Base-by-base conservation (phyloP, 2,888 invertebrate species). In the Hemaris fuciformis region DNA sequence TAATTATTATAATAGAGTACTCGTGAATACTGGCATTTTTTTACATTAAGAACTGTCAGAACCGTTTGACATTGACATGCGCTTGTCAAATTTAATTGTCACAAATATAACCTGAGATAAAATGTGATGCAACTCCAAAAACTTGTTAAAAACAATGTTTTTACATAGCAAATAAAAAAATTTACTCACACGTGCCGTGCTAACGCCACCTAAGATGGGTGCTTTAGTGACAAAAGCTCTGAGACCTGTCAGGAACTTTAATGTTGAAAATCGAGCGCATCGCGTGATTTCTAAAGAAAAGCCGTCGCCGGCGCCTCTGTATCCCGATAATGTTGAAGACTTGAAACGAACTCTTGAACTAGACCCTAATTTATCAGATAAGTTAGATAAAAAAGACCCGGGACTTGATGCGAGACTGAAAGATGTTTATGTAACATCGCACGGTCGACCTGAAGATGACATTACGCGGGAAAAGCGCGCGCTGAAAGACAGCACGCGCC, bases 231-330 rank as follows among this genome's bases (percentile, higher is more conserved):
- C 96, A 0, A 85, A 87, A 71, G 84, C 95, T 57, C 85, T 92
- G 23, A 88, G 94, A 64, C 95, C 95, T 18, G 74, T 93, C 15
- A 94, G 94, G 79, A 94, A 95, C 25, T 96, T 95, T 73, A 97
- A 97, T 85, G 93, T 96, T 1, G 97, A 96, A 80, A 95, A 94
- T 83, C 94, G 97, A 66, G 96, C 96, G 25, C 95, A 95, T 73
- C 95, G 94, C 73, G 85, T 95, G 20, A 94, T 97, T 68, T 93
- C 94, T 0, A 93, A 93, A 78, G 94, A 95, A 48, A 96, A 96
- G 79, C 91, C 91, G 13, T 93, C 91, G 3, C 93, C 95, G 27
- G 97, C 97, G n/a, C 97, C 97, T 0, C 93, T 87, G 75, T 94
- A 94, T 81, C 92, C 94, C 23, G 86, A 93, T 1, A 94, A 94